phyloP scores from a whole-genome alignment of 2,888 invertebrate species.

The Polymixis flavicincta region DNA sequence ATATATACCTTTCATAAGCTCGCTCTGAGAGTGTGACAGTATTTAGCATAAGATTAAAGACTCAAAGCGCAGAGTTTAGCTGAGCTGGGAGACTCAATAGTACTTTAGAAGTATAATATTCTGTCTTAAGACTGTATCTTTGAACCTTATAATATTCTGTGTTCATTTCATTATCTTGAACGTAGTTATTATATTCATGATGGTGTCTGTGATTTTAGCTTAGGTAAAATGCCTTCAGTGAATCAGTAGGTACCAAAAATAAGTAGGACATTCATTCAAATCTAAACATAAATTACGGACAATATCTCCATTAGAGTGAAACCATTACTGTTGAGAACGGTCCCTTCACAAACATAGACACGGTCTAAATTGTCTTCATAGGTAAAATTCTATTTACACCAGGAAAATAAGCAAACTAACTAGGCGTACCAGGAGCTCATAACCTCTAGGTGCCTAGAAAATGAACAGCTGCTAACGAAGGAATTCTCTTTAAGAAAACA shows the following conservation, averaged over 20 bases:
- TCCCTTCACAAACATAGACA: slow-evolving; percentile 26
- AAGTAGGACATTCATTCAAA: background rate
- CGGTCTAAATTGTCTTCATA: slow-evolving; percentile 5
- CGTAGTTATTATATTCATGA: background rate
- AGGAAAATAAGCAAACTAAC: slow-evolving; percentile 35
- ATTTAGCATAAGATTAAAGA: slow-evolving; percentile 54
- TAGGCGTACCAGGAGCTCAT: slow-evolving; percentile 33
- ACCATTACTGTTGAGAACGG: slow-evolving; percentile 10
- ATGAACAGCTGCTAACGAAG: slow-evolving; percentile 42
- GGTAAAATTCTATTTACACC: slow-evolving; percentile 8
- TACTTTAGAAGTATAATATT: slow-evolving; percentile 32
- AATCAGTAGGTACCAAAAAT: background rate
- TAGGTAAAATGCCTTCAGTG: background rate
- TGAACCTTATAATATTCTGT: background rate
- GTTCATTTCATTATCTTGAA: slow-evolving; percentile 4
- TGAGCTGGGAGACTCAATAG: slow-evolving; percentile 13
- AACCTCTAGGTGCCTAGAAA: slow-evolving; percentile 47
- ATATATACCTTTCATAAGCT: slow-evolving; percentile 34
- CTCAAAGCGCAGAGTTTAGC: slow-evolving; percentile 29
- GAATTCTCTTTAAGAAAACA: slow-evolving; percentile 47
- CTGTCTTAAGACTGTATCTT: background rate
- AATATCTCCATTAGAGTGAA: slow-evolving; percentile 10
- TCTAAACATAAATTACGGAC: slow-evolving; percentile 11
- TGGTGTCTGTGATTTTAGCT: background rate
- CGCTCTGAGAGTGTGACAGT: slow-evolving; percentile 33